Evolutionary conservation across 2,888 invertebrate species (phyloP).

Genomic region (Ochropleura leucogaster): DNA sequence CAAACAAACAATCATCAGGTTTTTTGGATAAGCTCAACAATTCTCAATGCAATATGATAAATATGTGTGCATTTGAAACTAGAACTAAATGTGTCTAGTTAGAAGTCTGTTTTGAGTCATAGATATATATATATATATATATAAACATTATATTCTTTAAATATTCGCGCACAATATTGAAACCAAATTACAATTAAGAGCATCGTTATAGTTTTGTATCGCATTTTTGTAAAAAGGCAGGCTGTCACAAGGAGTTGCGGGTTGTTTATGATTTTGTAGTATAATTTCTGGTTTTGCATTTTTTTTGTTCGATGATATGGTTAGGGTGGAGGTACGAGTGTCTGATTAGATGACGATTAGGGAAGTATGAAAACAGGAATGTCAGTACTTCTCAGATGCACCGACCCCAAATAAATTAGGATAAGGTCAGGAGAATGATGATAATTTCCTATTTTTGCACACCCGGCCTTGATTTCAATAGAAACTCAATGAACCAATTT

Average conservation of each 20-base stretch:
- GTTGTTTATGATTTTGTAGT: not conserved
- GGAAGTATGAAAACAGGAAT: too few relatives aligned
- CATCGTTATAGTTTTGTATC: too few relatives aligned
- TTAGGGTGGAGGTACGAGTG: too few relatives aligned
- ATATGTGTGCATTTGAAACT: not conserved
- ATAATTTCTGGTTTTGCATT: not conserved
- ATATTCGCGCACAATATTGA: not conserved
- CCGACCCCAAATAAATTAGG: too few relatives aligned
- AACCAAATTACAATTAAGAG: not conserved
- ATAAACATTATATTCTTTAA: not conserved
- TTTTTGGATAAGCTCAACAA: not conserved
- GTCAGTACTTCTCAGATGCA: too few relatives aligned
- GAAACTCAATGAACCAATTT: not conserved
- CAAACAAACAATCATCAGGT: not conserved
- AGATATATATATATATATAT: too few relatives aligned
- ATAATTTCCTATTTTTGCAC: not conserved
- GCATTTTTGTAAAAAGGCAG: not conserved
- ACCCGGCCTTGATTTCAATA: not conserved
- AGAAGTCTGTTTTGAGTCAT: not conserved
- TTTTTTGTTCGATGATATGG: too few relatives aligned
- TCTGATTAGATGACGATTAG: too few relatives aligned
- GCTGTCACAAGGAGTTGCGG: not conserved
- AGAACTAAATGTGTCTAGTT: not conserved
- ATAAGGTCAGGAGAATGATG: too few relatives aligned
- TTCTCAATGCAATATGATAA: not conserved